These are phyloP conservation scores for Limnephilus rhombicus DNA, from an alignment of 2,888 invertebrate species.

Conservation along the genomic window DNA sequence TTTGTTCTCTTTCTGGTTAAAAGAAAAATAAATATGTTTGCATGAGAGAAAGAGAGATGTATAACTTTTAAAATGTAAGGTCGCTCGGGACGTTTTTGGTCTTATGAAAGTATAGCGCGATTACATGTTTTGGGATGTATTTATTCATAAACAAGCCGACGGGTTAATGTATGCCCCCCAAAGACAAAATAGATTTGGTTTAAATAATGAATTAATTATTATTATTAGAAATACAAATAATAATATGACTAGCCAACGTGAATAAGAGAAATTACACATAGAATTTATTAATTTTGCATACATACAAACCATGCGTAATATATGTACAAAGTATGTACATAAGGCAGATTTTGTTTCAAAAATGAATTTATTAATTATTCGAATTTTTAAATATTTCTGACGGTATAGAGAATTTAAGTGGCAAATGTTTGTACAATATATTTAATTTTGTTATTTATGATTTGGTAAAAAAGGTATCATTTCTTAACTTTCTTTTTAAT, in stretches of 20 bases:
- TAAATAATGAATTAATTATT: not conserved
- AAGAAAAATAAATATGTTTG: too few relatives aligned
- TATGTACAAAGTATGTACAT: not conserved
- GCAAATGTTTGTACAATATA: not conserved
- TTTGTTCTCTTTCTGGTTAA: too few relatives aligned
- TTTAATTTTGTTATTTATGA: not conserved
- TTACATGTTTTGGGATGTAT: too few relatives aligned
- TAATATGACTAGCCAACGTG: not conserved
- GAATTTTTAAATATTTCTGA: too few relatives aligned
- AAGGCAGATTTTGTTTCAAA: not conserved
- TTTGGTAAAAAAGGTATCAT: not conserved
- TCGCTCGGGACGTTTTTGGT: too few relatives aligned
- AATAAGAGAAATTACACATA: not conserved
- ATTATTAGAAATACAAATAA: not conserved
- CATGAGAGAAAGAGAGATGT: too few relatives aligned
- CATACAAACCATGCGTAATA: too few relatives aligned
- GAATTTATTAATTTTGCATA: not conserved
- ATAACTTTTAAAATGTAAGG: too few relatives aligned
- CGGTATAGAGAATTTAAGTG: not conserved
- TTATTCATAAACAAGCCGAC: too few relatives aligned
- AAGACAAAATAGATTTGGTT: not conserved
- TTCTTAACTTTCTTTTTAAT: not conserved
- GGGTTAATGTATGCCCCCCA: too few relatives aligned
- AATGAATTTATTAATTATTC: too few relatives aligned
- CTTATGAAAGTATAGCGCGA: too few relatives aligned